Evolutionary conservation across 1,140 invertebrate species (phyloP).

Genomic region (Lordiphosa stackelbergi): DNA sequence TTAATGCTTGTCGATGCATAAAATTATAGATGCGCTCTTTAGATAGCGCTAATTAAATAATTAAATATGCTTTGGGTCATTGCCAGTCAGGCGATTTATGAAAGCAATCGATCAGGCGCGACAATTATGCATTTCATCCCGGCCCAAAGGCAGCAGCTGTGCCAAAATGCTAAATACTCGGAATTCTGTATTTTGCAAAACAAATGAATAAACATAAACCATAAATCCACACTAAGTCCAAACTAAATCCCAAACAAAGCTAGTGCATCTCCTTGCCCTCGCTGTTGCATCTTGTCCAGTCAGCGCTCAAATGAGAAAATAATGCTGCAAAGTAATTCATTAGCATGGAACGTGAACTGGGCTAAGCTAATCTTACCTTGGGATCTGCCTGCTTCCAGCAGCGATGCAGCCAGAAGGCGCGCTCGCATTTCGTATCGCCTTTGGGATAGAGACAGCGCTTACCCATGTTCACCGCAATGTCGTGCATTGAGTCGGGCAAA

Average conservation of each 20-base stretch:
- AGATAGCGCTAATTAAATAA: slow-evolving; percentile 74
- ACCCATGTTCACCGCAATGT: slow-evolving; percentile 59
- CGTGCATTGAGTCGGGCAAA: slow-evolving; percentile 53
- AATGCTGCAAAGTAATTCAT: slow-evolving; percentile 34
- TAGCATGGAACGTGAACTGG: slow-evolving; percentile 3
- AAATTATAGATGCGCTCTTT: slow-evolving; percentile 71
- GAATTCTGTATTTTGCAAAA: not conserved
- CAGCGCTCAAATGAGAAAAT: slow-evolving; percentile 34
- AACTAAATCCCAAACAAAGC: not conserved
- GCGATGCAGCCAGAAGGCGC: slow-evolving; percentile 63
- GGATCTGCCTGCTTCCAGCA: slow-evolving; percentile 62
- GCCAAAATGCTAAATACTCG: slow-evolving; percentile 7
- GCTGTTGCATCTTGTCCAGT: not conserved
- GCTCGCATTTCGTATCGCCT: slow-evolving; percentile 58
- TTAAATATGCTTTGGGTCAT: slow-evolving; percentile 72
- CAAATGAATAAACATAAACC: slow-evolving; percentile 23
- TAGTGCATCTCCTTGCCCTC: slow-evolving; percentile 1
- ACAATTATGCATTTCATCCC: slow-evolving; percentile 54
- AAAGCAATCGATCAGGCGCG: slow-evolving; percentile 53
- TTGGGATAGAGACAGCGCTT: slow-evolving; percentile 54
- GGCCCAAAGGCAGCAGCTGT: slow-evolving; percentile 42
- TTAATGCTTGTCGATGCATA: slow-evolving; percentile 70
- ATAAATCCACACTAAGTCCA: slow-evolving; percentile 20
- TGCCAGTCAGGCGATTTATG: slow-evolving; percentile 54
- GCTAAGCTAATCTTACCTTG: slow-evolving; percentile 36